phyloP scores from a whole-genome alignment of 1,140 invertebrate genomes.

The Tetragonula clypearis region DNA sequence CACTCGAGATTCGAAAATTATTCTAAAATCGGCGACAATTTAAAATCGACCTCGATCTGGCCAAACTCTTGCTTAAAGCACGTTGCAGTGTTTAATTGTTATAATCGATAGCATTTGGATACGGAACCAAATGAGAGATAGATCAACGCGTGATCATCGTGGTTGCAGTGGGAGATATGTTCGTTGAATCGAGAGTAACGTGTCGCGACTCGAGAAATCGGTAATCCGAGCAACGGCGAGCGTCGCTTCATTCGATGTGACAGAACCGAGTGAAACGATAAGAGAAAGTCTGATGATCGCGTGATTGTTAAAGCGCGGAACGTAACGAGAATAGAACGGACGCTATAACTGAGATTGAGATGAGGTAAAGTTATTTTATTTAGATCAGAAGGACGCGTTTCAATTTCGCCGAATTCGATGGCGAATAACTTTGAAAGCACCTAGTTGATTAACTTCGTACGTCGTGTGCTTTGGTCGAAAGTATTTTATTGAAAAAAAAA shows the following conservation, averaged over 20 bases:
- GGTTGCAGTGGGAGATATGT: not conserved
- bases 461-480: too few species aligned
- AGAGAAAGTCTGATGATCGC: not conserved
- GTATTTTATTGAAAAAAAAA: too few species aligned
- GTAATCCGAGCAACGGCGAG: not conserved
- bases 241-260: not conserved
- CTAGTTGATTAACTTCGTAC: too few species aligned
- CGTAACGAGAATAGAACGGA: not conserved
- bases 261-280: not conserved
- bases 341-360: not conserved
- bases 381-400: not conserved
- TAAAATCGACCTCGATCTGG: not conserved
- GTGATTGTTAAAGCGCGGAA: slow-evolving; percentile 1
- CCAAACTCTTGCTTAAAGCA: not conserved
- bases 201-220: too few species aligned
- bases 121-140: not conserved
- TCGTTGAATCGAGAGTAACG: not conserved
- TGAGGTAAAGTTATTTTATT: not conserved
- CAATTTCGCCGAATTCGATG: not conserved
- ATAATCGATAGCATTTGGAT: not conserved
- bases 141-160: not conserved
- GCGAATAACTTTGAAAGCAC: not conserved
- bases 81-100: not conserved
- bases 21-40: not conserved
- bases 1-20: not conserved